A percentile compares a stretch with the other conserved stretches of the same genome.
Evolutionary conservation across 2,797 vertebrate species (phyloP).

Genomic region (Syncerus caffer): DNA sequence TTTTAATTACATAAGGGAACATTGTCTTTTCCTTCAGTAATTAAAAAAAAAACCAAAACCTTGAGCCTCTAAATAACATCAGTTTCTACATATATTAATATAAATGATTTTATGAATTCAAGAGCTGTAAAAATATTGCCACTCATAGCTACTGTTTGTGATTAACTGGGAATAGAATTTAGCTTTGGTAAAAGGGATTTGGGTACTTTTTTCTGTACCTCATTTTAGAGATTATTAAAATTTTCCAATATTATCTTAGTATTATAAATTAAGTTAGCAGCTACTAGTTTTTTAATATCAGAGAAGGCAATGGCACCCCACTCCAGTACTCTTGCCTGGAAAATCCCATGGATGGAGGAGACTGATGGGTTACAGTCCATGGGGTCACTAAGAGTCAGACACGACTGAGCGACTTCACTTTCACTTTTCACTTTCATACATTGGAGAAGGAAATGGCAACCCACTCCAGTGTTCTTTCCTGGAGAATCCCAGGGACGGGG

Average conservation of each 20-base stretch:
- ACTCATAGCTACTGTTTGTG: neutral
- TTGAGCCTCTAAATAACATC: neutral
- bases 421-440: too few species aligned
- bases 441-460: too few species aligned
- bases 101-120: conserved; percentile 43
- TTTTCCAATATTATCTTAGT: neutral
- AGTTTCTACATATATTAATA: neutral
- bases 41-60: neutral
- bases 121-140: conserved; percentile 5
- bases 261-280: conserved; percentile 9
- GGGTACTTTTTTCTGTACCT: neutral
- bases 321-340: too few species aligned
- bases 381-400: too few species aligned
- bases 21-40: neutral
- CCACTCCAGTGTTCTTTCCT: too few species aligned
- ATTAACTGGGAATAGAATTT: conserved; percentile 5
- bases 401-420: too few species aligned
- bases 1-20: neutral
- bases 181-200: conserved; percentile 32
- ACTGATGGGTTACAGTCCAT: too few species aligned
- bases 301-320: too few species aligned
- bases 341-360: too few species aligned
- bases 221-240: conserved; percentile 36
- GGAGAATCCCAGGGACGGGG: too few species aligned
- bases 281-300: neutral